Evolutionary conservation across 1,140 invertebrate species (phyloP).

Genomic region (Drosophila insularis): DNA sequence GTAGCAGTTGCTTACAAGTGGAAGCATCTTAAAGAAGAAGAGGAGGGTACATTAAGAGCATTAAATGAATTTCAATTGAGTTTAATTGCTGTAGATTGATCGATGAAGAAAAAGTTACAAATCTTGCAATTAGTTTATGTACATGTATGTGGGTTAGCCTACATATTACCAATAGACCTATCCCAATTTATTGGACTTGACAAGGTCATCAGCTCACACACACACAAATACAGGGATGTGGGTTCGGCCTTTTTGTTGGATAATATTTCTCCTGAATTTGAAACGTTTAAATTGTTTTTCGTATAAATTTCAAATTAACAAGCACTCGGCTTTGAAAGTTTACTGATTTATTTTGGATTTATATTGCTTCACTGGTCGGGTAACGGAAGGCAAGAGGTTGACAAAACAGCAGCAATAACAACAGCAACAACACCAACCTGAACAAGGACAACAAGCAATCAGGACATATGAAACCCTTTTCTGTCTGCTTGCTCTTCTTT

Average conservation of each 20-base stretch:
- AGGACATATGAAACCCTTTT: constrained; percentile 69
- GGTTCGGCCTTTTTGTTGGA: not conserved
- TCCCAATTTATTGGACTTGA: constrained; percentile 40
- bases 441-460: constrained; percentile 50
- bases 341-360: constrained; percentile 79
- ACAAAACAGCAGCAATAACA: constrained; percentile 24
- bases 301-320: constrained; percentile 80
- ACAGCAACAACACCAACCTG: constrained; percentile 20
- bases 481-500: not conserved
- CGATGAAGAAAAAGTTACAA: constrained; percentile 2
- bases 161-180: constrained; percentile 25
- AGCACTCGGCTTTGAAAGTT: constrained; percentile 66
- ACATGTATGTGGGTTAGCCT: not conserved
- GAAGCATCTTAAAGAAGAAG: constrained; percentile 1
- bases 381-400: constrained; percentile 13
- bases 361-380: constrained; percentile 29
- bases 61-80: constrained; percentile 73
- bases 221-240: constrained; percentile 13
- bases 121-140: not conserved
- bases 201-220: constrained; percentile 47
- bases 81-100: constrained; percentile 54
- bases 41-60: constrained; percentile 39
- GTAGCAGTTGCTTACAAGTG: constrained; percentile 28
- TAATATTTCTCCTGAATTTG: constrained; percentile 42
- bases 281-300: constrained; percentile 74